Percentiles rank a stretch among this genome's conserved stretches.
Conservation (phyloP, 1,140 invertebrate genomes). For the honey bee (Apis mellifera) region Amel_HAv3.1 CM009946.2:2290501-2291000, state of each 20-base stretch:
- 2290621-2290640: background rate
- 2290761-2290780: constrained; percentile 80
- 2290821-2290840: constrained; percentile 73
- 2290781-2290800: constrained; percentile 81
- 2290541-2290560: no score
- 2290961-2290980: background rate
- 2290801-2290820: constrained; percentile 79
- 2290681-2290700: constrained; percentile 66
- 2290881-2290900: constrained; percentile 67
- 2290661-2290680: constrained; percentile 75
- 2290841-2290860: constrained; percentile 43
- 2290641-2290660: constrained; percentile 49
- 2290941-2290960: constrained; percentile 12
- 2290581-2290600: no score
- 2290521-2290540: no score
- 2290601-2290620: background rate
- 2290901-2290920: constrained; percentile 61
- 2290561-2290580: no score
- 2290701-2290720: constrained; percentile 74
- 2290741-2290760: constrained; percentile 77
- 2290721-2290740: constrained; percentile 74
- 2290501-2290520: no score
- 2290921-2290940: constrained; percentile 21
- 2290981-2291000: no score
- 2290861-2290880: constrained; percentile 18